These are phyloP conservation scores for Bubo bubo DNA, from an alignment of 2,113 vertebrate species.

Conservation along the genomic window DNA sequence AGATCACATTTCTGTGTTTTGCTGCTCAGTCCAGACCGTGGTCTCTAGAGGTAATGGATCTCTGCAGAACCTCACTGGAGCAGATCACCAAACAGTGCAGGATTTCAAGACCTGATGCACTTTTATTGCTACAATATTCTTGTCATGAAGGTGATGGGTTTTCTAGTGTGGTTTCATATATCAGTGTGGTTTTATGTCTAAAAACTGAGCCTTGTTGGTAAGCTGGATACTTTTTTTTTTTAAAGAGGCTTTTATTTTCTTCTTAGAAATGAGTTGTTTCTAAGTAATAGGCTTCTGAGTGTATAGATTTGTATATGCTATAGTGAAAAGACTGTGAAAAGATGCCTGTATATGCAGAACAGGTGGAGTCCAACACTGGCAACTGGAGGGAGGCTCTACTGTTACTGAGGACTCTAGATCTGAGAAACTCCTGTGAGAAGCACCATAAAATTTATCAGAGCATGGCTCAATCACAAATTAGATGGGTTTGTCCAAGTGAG, in stretches of 20 bases:
- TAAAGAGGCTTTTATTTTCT: neutral
- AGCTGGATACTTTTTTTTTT: neutral
- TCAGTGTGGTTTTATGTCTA: slow-evolving; percentile 4
- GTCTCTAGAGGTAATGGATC: slow-evolving; percentile 38
- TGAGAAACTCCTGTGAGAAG: neutral
- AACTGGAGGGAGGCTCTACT: neutral
- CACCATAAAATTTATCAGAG: neutral
- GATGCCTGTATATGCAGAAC: neutral
- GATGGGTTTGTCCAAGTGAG: neutral
- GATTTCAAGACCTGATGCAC: slow-evolving; percentile 45
- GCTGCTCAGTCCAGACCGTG: neutral
- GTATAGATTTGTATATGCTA: neutral
- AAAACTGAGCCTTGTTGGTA: slow-evolving; percentile 1
- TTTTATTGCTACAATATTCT: slow-evolving; percentile 45
- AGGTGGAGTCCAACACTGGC: neutral
- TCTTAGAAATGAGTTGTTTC: neutral
- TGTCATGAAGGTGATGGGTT: slow-evolving; percentile 3
- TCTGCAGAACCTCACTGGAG: slow-evolving; percentile 35
- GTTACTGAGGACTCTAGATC: neutral
- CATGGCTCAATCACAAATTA: neutral
- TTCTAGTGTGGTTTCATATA: slow-evolving; percentile 14
- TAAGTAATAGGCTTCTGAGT: neutral
- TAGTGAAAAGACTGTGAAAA: neutral
- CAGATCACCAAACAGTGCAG: slow-evolving; percentile 52
- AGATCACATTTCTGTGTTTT: slow-evolving; percentile 48